A percentile compares a stretch with the other conserved stretches of the same genome.
Conservation (phyloP, 2,797 vertebrate genomes). For the Threskiornis aethiopicus region DNA sequence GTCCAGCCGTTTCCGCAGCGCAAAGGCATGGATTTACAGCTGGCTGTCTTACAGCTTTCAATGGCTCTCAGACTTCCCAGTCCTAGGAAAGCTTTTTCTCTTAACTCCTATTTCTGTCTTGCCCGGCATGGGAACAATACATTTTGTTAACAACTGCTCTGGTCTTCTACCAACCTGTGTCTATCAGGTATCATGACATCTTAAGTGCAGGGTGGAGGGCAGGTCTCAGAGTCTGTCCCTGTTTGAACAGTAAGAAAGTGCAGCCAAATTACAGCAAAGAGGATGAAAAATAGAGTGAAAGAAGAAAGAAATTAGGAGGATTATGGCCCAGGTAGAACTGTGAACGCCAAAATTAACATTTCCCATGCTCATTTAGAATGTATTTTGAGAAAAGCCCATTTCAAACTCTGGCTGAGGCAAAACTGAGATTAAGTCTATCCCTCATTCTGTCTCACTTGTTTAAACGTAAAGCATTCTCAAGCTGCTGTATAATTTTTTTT, state of each 20-base stretch:
- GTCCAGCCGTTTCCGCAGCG: fast-evolving
- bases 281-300: neutral
- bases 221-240: neutral
- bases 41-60: neutral
- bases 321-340: neutral
- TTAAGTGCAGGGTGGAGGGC: neutral
- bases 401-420: neutral
- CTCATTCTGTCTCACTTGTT: neutral
- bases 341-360: neutral
- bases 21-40: neutral
- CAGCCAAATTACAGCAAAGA: neutral
- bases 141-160: neutral
- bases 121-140: neutral
- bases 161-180: neutral
- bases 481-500: neutral
- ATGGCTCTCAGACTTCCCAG: neutral
- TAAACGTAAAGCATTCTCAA: neutral
- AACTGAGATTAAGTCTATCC: neutral
- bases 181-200: neutral
- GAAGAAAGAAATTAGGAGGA: neutral
- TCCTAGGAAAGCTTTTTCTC: neutral
- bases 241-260: neutral
- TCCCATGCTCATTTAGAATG: neutral
- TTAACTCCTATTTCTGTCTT: neutral
- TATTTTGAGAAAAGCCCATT: neutral